Percentiles rank a stretch among this genome's conserved stretches.
These are phyloP conservation scores for Carcharodon carcharias DNA, from an alignment of 2,797 vertebrate genomes.

Conservation along the genomic window DNA sequence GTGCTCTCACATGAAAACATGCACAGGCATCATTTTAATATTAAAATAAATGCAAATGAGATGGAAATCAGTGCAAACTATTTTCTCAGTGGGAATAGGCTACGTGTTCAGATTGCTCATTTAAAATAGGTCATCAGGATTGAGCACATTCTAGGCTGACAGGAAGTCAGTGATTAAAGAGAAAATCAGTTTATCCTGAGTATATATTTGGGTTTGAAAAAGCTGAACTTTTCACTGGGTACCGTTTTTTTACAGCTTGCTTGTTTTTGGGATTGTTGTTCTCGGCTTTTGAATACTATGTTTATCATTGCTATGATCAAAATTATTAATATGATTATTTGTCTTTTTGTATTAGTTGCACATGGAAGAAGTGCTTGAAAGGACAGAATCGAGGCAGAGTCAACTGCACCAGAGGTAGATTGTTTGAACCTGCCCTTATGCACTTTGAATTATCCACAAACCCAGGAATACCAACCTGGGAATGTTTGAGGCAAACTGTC, in stretches of 20 bases:
- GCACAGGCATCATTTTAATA: no score
- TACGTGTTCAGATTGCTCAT: background rate
- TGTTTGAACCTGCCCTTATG: background rate
- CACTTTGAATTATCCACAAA: background rate
- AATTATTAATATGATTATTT: background rate
- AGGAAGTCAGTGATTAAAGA: background rate
- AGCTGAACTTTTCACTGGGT: background rate
- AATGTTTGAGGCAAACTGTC: background rate
- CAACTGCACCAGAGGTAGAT: background rate
- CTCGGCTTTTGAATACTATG: background rate
- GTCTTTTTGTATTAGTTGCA: background rate
- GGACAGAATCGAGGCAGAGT: background rate
- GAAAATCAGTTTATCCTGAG: background rate
- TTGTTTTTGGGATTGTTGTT: background rate
- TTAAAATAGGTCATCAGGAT: background rate
- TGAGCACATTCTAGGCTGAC: background rate
- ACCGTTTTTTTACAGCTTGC: background rate
- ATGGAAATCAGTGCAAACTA: conserved; percentile 5
- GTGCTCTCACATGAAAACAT: background rate
- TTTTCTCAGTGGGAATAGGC: background rate
- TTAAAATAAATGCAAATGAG: background rate
- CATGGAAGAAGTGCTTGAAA: background rate
- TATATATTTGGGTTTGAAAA: background rate
- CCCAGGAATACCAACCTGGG: background rate
- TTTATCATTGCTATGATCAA: background rate